Conservation (phyloP, 53 echinoderm and acorn worm genomes). For the Crossaster papposus region DNA sequence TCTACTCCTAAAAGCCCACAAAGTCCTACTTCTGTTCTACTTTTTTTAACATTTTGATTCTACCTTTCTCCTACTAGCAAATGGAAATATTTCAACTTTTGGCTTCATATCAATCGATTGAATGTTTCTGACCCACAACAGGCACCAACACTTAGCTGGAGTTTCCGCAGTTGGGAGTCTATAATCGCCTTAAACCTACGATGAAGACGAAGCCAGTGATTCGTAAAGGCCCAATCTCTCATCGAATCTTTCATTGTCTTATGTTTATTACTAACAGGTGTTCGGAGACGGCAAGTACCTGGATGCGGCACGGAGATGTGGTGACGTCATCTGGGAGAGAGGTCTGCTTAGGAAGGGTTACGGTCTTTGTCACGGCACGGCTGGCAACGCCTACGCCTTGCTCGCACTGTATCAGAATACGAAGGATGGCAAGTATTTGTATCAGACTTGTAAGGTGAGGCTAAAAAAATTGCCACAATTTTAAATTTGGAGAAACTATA, state of each 20-base stretch:
- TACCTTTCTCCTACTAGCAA: no score
- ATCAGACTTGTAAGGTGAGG: constrained; percentile 83
- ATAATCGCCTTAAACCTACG: no score
- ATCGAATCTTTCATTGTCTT: background rate
- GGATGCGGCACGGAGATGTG: constrained; percentile 69
- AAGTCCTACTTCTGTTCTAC: no score
- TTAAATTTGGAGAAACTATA: background rate
- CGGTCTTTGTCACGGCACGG: constrained; percentile 89
- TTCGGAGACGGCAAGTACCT: constrained; percentile 79
- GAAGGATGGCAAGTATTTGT: constrained; percentile 71
- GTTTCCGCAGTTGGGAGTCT: no score
- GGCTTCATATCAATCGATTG: no score
- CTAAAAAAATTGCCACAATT: background rate
- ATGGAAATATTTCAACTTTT: no score
- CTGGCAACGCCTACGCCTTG: constrained; percentile 90
- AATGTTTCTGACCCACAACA: no score
- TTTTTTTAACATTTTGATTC: no score
- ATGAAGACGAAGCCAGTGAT: no score
- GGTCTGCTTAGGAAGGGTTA: constrained; percentile 87
- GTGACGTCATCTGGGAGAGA: constrained; percentile 84
- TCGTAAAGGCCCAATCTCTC: no score
- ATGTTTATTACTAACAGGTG: constrained; percentile 47
- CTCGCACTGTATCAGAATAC: constrained; percentile 77
- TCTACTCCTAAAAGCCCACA: no score
- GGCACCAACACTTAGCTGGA: no score